Percentiles rank a stretch among this genome's conserved stretches.
These are phyloP conservation scores for Erinaceus europaeus DNA, from an alignment of 2,113 vertebrate species.

Conservation along the genomic window DNA sequence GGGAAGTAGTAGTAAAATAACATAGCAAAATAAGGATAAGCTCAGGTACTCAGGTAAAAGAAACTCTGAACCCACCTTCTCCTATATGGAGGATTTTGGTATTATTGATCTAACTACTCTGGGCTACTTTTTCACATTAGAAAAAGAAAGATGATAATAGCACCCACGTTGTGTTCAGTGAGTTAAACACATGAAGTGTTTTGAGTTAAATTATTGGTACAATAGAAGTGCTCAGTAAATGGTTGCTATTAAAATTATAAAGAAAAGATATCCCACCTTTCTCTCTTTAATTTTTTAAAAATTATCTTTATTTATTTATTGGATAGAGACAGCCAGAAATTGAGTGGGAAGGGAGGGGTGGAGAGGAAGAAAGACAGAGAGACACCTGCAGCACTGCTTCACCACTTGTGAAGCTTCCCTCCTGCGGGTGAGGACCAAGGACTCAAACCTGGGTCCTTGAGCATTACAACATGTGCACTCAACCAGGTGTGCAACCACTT, in stretches of 20 bases:
- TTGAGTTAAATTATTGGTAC: not conserved
- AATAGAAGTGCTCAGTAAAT: not conserved
- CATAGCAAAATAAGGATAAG: not conserved
- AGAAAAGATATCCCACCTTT: not conserved
- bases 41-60: not conserved
- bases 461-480: too few species aligned
- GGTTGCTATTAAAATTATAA: slow-evolving; percentile 1
- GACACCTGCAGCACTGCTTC: too few species aligned
- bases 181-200: not conserved
- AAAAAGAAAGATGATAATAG: not conserved
- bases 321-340: too few species aligned
- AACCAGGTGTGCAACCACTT: too few species aligned
- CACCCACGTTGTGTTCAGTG: not conserved
- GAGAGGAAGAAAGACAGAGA: too few species aligned
- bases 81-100: not conserved
- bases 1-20: not conserved
- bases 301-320: too few species aligned
- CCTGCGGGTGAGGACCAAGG: too few species aligned
- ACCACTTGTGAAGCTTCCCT: too few species aligned
- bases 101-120: not conserved
- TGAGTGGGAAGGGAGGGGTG: too few species aligned
- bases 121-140: not conserved
- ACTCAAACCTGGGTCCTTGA: too few species aligned
- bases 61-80: not conserved
- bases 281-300: not conserved